Base-by-base conservation (phyloP, 2,888 invertebrate species). In the Merodon equestris region DNA sequence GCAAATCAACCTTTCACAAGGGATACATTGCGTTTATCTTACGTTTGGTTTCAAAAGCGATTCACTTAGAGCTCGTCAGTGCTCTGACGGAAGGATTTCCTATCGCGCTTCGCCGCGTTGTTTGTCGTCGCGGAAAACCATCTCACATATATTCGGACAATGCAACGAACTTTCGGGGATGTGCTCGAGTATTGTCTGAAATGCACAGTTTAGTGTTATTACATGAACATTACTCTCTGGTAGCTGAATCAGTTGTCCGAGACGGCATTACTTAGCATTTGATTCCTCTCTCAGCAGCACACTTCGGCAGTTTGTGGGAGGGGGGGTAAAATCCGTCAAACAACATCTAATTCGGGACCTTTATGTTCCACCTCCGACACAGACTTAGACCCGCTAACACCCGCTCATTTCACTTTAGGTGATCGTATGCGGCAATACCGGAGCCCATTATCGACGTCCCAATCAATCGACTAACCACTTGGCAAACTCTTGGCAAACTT, bases 341-440 rank as follows among this genome's bases (percentile, higher is more conserved):
- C 18, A 19, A n/a, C 50, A 50, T 19, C 19, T 50, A 40, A 54
- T 18, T 40, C 38, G 14, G 38, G 54, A 12, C 54, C 54, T 40
- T 15, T 56, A 38, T 56, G 54, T 56, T 17, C 13, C 15, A 14
- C 15, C 15, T 53, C 53, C 1, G 56, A 40, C 13, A 13, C 12
- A 9, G 51, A 27, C 27, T 27, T 34, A 34, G 34, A 51, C 14
- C 51, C 51, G 7, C 19, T 51, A 51, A 27, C 51, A 9, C 51
- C 51, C 2, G 53, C 38, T 18, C 53, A 53, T 53, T 53, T 53
- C 18, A n/a, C 36, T 53, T 9, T 53, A 53, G 53, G 53, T 15
- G 53, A 53, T 34, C 53, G 12, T 10, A 9, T 34, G 14, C 53
- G 9, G 53, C 53, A 14, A 34, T 53, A 2, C 53, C 53, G 7